Evolutionary conservation across 2,797 vertebrate genomes (phyloP).

Genomic region (Lacerta agilis): DNA sequence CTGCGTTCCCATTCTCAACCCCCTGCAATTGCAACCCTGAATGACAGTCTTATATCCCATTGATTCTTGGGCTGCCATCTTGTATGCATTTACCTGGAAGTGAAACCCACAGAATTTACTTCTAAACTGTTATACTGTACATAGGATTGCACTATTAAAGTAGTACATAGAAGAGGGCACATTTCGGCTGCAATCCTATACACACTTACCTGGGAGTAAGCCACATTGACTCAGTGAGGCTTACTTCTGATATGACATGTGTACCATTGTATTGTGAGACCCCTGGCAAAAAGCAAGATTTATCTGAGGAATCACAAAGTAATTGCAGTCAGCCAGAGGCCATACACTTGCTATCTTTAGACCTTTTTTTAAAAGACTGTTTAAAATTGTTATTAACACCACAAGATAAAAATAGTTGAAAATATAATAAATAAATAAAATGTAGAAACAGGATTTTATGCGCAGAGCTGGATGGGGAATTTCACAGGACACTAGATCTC

Average conservation of each 20-base stretch:
- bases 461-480: neutral
- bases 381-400: too few relatives aligned
- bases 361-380: neutral
- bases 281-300: neutral
- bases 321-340: neutral
- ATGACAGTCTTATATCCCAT: neutral
- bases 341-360: neutral
- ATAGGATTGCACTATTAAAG: too few relatives aligned
- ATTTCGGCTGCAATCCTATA: too few relatives aligned
- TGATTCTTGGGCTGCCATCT: neutral
- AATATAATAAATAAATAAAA: neutral
- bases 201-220: too few relatives aligned
- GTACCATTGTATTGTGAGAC: neutral
- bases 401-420: too few relatives aligned
- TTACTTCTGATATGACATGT: too few relatives aligned
- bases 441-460: neutral
- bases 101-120: too few relatives aligned
- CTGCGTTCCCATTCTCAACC: neutral
- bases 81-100: too few relatives aligned
- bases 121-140: too few relatives aligned
- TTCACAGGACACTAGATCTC: too few relatives aligned
- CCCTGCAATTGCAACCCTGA: neutral
- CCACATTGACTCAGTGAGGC: too few relatives aligned
- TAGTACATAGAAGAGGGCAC: too few relatives aligned
- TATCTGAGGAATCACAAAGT: neutral